Evolutionary conservation across 2,888 invertebrate species (phyloP).

Genomic region (Amphipoea oculea): DNA sequence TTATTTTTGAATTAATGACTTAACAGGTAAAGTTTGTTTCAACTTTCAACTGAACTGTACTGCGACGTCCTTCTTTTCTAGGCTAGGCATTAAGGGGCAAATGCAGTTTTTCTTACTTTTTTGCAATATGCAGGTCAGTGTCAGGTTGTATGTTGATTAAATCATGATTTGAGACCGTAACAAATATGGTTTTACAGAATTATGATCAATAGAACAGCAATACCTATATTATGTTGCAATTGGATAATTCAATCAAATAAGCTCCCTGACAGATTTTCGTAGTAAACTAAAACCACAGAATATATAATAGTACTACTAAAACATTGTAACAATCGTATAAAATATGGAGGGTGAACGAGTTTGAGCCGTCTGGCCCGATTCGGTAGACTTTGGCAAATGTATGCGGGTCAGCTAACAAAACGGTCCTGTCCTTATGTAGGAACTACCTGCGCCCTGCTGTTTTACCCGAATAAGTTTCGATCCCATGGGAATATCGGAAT

Average conservation of each 20-base stretch:
- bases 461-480: background rate
- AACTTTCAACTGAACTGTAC: background rate
- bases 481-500: background rate
- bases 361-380: constrained; percentile 51
- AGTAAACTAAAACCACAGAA: background rate
- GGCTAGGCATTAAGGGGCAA: background rate
- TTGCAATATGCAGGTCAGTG: too few relatives aligned
- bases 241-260: too few relatives aligned
- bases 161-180: too few relatives aligned
- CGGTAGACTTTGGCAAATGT: constrained; percentile 72
- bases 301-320: background rate
- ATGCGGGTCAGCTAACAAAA: constrained; percentile 76
- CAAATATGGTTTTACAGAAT: too few relatives aligned
- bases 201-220: too few relatives aligned
- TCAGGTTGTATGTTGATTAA: too few relatives aligned
- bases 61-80: background rate
- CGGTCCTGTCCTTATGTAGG: constrained; percentile 60
- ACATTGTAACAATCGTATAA: constrained; percentile 54
- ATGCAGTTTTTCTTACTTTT: background rate
- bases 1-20: constrained; percentile 24
- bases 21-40: background rate
- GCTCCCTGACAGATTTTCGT: background rate
- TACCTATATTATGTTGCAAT: background rate
- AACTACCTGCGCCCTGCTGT: background rate
- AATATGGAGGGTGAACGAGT: constrained; percentile 57